phyloP scores from a whole-genome alignment of 1,140 invertebrate species.

The Caenorhabditis tropicalis region DNA sequence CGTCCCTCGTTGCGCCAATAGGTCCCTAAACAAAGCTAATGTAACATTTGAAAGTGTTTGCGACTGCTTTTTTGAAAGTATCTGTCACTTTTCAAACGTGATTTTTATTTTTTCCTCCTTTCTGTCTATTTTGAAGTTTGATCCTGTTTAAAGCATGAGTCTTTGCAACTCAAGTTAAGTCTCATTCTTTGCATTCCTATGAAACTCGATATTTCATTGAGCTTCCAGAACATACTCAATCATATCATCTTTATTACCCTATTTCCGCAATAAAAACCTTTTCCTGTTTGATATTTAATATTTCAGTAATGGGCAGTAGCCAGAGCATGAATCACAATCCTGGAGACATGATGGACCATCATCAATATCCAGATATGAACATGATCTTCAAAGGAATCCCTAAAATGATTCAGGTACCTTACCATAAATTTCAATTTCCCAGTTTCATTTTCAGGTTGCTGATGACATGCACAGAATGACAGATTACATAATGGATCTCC shows the following conservation, averaged over 20 bases:
- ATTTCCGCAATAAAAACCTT: background rate
- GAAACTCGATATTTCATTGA: no score
- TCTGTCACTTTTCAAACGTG: background rate
- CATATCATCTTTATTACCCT: background rate
- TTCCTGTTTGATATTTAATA: background rate
- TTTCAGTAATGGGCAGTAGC: slow-evolving; percentile 44
- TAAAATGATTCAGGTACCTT: slow-evolving; percentile 63
- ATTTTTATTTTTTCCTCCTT: background rate
- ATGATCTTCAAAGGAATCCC: slow-evolving; percentile 63
- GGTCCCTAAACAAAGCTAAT: background rate
- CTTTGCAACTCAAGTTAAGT: no score
- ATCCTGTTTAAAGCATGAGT: background rate
- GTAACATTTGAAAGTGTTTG: background rate
- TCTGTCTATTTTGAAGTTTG: background rate
- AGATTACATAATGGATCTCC: slow-evolving; percentile 63
- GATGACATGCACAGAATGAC: slow-evolving; percentile 68
- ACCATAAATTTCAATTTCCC: background rate
- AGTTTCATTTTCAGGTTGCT: slow-evolving; percentile 56
- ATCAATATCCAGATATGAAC: slow-evolving; percentile 59
- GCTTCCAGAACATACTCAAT: background rate
- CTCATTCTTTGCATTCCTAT: no score
- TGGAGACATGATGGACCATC: slow-evolving; percentile 48
- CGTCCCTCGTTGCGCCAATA: background rate
- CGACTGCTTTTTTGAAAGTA: background rate
- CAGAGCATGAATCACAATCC: slow-evolving; percentile 40